Base-by-base conservation (phyloP, 1,140 invertebrate species). In the Anthonomus grandis region DNA sequence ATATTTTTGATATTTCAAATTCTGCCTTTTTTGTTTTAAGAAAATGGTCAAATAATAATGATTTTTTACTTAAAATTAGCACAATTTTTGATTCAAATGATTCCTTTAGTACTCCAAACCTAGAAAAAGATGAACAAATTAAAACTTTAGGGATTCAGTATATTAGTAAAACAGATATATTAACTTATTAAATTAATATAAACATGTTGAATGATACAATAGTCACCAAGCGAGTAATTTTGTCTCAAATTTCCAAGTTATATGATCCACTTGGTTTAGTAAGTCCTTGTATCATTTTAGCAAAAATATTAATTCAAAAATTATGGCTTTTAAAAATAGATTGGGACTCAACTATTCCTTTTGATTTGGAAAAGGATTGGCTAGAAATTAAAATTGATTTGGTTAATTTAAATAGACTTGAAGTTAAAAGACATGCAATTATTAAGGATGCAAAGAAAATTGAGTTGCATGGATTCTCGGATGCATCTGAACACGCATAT, bases 191-290 rank as follows among this genome's bases (percentile, higher is more conserved):
- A 24, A 50, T 45, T 50, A 8, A 31, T 10, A 45, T 9, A 10
- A 8, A 41, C 10, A 41, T 41, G 24, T 47, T 17, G 23, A 31
- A 47, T 6, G 12, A 17, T n/a, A n/a, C n/a, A n/a, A n/a, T n/a
- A 21, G 23, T 44, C 10, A 44, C 51, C 15, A 59, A 55, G 38
- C 39, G 51, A 8, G 10, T 31, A 6, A 55, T 54, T 38, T 24
- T 47, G 38, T 55, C 57, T 0, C 13, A 6, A n/a, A 55, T 70
- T 9, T 55, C 63, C 10, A 57, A 69, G 59, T 37, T 73, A 10
- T 78, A 73, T 54, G 76, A 78, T 59, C 75, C 74, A n/a, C 59
- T 74, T n/a, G 75, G 74, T 19, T 57, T 74, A 22, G 23, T 75
- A 9, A 57, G 60, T 37, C 73, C 74, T 18, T 39, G 70, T 19